phyloP scores from a whole-genome alignment of 2,888 invertebrate genomes.

The Thumatha senex region DNA sequence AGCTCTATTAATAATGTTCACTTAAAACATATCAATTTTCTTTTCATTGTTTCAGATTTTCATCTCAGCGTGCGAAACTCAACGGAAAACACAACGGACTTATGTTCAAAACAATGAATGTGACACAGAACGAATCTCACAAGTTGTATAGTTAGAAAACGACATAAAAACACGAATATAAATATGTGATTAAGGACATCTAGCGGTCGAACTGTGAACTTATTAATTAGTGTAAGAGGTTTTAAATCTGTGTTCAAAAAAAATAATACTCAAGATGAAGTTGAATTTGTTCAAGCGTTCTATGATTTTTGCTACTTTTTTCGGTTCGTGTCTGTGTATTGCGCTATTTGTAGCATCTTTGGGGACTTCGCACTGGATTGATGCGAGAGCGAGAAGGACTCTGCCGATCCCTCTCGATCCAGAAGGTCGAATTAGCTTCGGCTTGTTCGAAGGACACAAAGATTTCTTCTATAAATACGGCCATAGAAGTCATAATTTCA shows the following conservation, averaged over 20 bases:
- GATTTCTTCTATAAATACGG: slow-evolving; percentile 91
- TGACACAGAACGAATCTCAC: slow-evolving; percentile 45
- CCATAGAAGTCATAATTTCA: slow-evolving; percentile 88
- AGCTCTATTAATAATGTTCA: slow-evolving; percentile 4
- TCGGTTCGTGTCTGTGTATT: slow-evolving; percentile 90
- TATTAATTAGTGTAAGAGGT: slow-evolving; percentile 52
- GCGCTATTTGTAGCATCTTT: slow-evolving; percentile 91
- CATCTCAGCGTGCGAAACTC: slow-evolving; percentile 52
- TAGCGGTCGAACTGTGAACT: slow-evolving; percentile 52
- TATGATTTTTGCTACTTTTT: slow-evolving; percentile 92
- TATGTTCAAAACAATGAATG: slow-evolving; percentile 55
- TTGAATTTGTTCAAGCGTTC: slow-evolving; percentile 89
- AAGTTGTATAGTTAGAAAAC: slow-evolving; percentile 61
- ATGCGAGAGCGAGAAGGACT: slow-evolving; percentile 87
- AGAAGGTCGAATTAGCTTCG: slow-evolving; percentile 91
- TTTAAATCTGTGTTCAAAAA: slow-evolving; percentile 18
- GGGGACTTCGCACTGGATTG: slow-evolving; percentile 93
- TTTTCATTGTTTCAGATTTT: slow-evolving; percentile 68
- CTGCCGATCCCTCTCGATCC: slow-evolving; percentile 87
- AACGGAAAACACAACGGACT: slow-evolving; percentile 39
- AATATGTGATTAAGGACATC: slow-evolving; percentile 72
- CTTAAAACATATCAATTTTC: slow-evolving; percentile 26
- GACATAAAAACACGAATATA: slow-evolving; percentile 46
- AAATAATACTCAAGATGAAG: slow-evolving; percentile 69
- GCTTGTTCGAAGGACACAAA: slow-evolving; percentile 93